phyloP scores from a whole-genome alignment of 2,113 vertebrate species.

The Synodontis membranacea region DNA sequence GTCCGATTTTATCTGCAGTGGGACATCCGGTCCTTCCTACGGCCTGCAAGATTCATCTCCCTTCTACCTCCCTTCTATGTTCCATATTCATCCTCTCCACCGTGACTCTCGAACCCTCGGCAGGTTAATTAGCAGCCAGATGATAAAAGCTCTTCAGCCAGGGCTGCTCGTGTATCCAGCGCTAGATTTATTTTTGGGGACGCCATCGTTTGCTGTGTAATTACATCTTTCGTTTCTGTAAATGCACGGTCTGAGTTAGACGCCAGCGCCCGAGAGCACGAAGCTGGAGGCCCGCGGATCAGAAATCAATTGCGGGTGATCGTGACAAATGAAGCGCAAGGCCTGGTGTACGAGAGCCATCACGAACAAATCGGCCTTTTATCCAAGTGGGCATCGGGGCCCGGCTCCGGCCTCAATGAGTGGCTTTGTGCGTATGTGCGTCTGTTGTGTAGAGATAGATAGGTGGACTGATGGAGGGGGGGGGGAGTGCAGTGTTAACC shows the following conservation, averaged over 20 bases:
- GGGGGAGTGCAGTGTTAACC: conserved; percentile 74
- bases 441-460: conserved; percentile 56
- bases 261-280: conserved; percentile 58
- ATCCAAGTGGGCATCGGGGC: conserved; percentile 66
- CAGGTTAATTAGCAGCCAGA: conserved; percentile 12
- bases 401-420: conserved; percentile 37
- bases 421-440: conserved; percentile 47
- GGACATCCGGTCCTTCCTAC: conserved; percentile 53
- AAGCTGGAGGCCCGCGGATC: conserved; percentile 68
- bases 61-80: neutral
- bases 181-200: conserved; percentile 11
- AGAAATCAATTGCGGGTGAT: conserved; percentile 77
- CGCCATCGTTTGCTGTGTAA: neutral
- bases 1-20: conserved; percentile 58
- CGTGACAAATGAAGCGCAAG: conserved; percentile 74
- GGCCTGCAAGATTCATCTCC: conserved; percentile 48
- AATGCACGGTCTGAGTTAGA: conserved; percentile 3
- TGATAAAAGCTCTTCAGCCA: conserved; percentile 19
- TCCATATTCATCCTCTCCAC: neutral
- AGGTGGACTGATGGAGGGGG: conserved; percentile 48
- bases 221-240: conserved; percentile 10
- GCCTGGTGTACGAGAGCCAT: conserved; percentile 64
- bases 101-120: neutral
- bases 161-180: neutral
- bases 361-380: conserved; percentile 76